Evolutionary conservation across 2,888 invertebrate species (phyloP).

Genomic region (Melolontha melolontha): DNA sequence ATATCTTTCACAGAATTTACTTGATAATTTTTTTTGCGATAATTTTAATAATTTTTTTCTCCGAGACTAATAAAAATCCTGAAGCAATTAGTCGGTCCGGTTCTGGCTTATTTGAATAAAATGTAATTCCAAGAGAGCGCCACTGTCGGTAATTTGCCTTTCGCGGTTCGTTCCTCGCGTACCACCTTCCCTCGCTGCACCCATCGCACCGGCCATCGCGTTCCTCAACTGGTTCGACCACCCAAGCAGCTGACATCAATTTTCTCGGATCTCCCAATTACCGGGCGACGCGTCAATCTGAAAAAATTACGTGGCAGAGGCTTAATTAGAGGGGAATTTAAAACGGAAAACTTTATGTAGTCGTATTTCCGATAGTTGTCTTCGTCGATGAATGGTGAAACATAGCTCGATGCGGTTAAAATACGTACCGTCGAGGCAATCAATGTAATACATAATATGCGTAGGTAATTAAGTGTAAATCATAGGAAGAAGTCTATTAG

Average conservation of each 20-base stretch:
- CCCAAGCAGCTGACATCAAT: slow-evolving; percentile 58
- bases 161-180: slow-evolving; percentile 39
- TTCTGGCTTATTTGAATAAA: slow-evolving; percentile 41
- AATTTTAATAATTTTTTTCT: slow-evolving; percentile 15
- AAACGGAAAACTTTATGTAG: slow-evolving; percentile 2
- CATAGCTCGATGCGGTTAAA: neutral
- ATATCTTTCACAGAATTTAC: no score
- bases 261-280: slow-evolving; percentile 48
- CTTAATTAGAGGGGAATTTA: slow-evolving; percentile 37
- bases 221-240: slow-evolving; percentile 51
- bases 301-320: slow-evolving; percentile 52
- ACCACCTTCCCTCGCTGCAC: slow-evolving; percentile 45
- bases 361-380: slow-evolving; percentile 2
- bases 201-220: slow-evolving; percentile 36
- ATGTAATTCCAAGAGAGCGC: slow-evolving; percentile 42
- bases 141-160: slow-evolving; percentile 53
- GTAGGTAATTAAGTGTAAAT: no score
- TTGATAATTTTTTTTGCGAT: slow-evolving; percentile 12
- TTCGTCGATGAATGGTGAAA: no score
- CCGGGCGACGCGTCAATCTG: slow-evolving; percentile 51
- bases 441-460: no score
- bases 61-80: slow-evolving; percentile 6
- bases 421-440: neutral
- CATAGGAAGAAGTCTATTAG: no score
- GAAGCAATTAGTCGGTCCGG: slow-evolving; percentile 30